Evolutionary conservation across 2,797 vertebrate genomes (phyloP).

Genomic region (Coracias cyanogaster): DNA sequence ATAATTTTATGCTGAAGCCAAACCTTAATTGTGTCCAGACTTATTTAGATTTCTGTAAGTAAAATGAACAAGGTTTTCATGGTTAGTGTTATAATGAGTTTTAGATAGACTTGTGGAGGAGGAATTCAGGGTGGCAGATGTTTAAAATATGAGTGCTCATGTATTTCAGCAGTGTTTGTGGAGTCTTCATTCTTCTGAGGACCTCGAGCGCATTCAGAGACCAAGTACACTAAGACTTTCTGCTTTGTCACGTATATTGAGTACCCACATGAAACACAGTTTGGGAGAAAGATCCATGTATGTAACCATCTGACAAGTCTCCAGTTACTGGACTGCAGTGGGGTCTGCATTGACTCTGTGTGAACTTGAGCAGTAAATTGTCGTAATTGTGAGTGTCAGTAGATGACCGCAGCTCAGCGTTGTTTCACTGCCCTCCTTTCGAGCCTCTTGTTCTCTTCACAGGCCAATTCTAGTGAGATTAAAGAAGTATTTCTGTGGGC

Average conservation of each 20-base stretch:
- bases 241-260: not conserved
- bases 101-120: not conserved
- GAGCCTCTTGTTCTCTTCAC: not conserved
- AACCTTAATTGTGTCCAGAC: not conserved
- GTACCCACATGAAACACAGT: not conserved
- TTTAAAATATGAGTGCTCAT: not conserved
- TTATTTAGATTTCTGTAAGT: not conserved
- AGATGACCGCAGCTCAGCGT: not conserved
- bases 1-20: not conserved
- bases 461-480: not conserved
- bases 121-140: not conserved
- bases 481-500: not conserved
- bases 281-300: not conserved
- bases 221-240: not conserved
- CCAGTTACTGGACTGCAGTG: not conserved
- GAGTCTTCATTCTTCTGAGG: not conserved
- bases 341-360: not conserved
- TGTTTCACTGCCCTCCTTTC: not conserved
- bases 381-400: not conserved
- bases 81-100: not conserved
- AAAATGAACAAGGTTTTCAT: not conserved
- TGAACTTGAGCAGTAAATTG: not conserved
- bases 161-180: not conserved
- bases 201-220: not conserved
- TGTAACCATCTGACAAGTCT: not conserved